These are phyloP conservation scores for Columbina picui DNA, from an alignment of 2,113 vertebrate species.

Conservation along the genomic window DNA sequence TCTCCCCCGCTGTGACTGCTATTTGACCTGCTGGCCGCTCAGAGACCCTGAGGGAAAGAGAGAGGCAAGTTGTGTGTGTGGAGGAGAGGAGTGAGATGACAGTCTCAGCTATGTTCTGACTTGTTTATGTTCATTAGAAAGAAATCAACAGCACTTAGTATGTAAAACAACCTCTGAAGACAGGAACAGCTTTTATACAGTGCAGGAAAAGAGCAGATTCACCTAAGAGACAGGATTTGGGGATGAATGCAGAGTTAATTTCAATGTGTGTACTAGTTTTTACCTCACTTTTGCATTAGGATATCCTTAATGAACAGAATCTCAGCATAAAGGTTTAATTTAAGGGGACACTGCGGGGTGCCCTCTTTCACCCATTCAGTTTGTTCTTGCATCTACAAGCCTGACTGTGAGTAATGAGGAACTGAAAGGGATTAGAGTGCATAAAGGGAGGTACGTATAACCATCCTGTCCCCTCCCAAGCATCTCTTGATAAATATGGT, in stretches of 20 bases:
- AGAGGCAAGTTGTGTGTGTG: not conserved
- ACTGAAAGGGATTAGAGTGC: not conserved
- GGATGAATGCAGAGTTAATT: not conserved
- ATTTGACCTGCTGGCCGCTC: slow-evolving; percentile 46
- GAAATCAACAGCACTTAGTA: not conserved
- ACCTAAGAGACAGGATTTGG: not conserved
- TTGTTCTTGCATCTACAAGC: not conserved
- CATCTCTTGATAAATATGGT: not conserved
- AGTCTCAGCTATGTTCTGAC: not conserved
- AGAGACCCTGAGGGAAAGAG: slow-evolving; percentile 12
- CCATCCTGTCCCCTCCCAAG: not conserved
- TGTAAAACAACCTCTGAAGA: not conserved
- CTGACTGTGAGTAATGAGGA: not conserved
- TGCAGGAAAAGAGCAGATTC: not conserved
- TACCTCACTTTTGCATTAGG: not conserved
- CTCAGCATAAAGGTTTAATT: not conserved
- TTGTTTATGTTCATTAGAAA: slow-evolving; percentile 12
- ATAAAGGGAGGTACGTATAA: not conserved
- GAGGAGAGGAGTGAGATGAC: not conserved
- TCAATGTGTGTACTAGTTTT: not conserved
- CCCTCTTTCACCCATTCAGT: not conserved
- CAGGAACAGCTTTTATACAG: not conserved
- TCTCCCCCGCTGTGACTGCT: slow-evolving; percentile 66
- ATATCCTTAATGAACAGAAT: not conserved
- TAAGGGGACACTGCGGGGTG: not conserved